These are phyloP conservation scores for Drosophila yooni DNA, from an alignment of 2,888 invertebrate species.

Conservation along the genomic window DNA sequence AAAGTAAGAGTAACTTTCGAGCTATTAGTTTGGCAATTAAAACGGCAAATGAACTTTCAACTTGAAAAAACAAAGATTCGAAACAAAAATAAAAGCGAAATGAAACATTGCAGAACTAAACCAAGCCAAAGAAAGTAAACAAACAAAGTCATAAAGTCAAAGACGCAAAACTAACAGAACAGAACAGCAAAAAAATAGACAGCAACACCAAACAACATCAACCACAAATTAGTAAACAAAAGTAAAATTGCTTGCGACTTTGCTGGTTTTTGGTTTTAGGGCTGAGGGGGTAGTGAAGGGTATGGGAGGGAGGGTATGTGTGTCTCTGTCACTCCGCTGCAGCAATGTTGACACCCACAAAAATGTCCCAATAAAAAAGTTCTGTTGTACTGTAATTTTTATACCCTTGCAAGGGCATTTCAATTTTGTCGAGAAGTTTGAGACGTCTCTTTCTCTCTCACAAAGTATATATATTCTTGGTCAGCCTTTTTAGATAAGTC, in stretches of 20 bases:
- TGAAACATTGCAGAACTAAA: constrained; percentile 52
- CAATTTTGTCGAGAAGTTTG: background rate
- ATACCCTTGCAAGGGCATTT: background rate
- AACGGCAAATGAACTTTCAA: constrained; percentile 79
- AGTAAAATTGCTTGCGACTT: constrained; percentile 69
- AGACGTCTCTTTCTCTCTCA: background rate
- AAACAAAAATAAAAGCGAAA: constrained; percentile 9
- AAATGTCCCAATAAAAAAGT: constrained; percentile 66
- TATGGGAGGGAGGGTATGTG: constrained; percentile 16
- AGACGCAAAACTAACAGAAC: constrained; percentile 28
- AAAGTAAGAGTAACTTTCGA: constrained; percentile 70
- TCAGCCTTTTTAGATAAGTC: background rate
- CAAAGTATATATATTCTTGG: background rate
- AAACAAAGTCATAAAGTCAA: constrained; percentile 63
- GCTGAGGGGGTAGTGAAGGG: background rate
- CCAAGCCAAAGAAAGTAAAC: constrained; percentile 76
- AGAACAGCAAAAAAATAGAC: constrained; percentile 9
- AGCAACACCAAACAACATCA: constrained; percentile 41
- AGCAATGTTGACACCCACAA: constrained; percentile 69
- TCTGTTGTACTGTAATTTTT: constrained; percentile 56
- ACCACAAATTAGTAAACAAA: constrained; percentile 77
- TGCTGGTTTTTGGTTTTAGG: constrained; percentile 18
- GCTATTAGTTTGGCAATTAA: constrained; percentile 76
- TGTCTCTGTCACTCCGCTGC: constrained; percentile 44
- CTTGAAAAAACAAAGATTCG: constrained; percentile 17